Conservation (phyloP, 2,888 invertebrate genomes). For the Orthonevra nobilis region DNA sequence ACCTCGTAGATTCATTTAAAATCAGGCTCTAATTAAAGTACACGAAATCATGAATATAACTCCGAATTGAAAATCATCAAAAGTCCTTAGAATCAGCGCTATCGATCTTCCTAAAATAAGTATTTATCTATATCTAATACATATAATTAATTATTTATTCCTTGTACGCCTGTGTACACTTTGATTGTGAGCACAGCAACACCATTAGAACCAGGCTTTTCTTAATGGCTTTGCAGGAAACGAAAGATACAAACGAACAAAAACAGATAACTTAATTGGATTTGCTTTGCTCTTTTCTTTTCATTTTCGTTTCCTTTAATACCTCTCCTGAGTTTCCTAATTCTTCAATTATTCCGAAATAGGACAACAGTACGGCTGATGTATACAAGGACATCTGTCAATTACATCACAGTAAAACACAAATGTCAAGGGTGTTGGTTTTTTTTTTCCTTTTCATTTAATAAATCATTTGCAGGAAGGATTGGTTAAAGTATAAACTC, state of each 20-base stretch:
- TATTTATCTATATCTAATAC: too few species aligned
- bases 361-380: background rate
- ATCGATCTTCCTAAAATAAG: constrained; percentile 3
- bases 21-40: constrained; percentile 1
- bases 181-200: background rate
- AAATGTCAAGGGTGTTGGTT: constrained; percentile 2
- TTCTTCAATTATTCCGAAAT: constrained; percentile 15
- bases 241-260: too few species aligned
- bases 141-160: constrained; percentile 16
- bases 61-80: background rate
- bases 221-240: constrained; percentile 2
- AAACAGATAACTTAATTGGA: background rate
- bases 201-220: constrained; percentile 3
- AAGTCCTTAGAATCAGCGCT: too few species aligned
- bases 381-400: constrained; percentile 17
- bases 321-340: constrained; percentile 2
- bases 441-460: too few species aligned
- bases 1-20: too few species aligned
- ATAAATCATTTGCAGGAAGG: too few species aligned
- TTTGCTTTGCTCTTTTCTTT: background rate
- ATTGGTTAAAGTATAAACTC: background rate
- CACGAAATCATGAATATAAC: constrained; percentile 7
- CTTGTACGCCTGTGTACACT: background rate
- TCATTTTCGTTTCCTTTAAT: background rate
- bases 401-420: background rate